Base-by-base conservation (phyloP, 2,113 vertebrate genomes). In the Anseranas semipalmata region DNA sequence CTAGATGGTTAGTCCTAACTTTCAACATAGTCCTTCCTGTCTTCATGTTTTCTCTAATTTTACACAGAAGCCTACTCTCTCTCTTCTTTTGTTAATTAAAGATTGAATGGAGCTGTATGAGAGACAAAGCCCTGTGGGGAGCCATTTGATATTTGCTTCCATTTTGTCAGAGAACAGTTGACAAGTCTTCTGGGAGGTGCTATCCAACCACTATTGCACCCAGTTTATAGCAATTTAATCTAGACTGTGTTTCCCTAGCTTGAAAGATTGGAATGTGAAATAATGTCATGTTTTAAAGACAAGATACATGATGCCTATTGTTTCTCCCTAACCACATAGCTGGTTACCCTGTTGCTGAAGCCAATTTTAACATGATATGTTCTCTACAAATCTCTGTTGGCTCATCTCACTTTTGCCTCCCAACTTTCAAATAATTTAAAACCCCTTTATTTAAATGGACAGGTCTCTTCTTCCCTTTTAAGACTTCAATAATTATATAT, bases 271-370 rank as follows among this genome's bases (percentile, higher is more conserved):
- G 82, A 75, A 89, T 53, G 73, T 79, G 66, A 79, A 93, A 78
- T 87, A 91, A 65, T 85, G 91, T 95, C 91, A 82, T 92, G 84
- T 94, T 93, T 94, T 87, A 75, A 82, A 94, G 70, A 76, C 79
- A 94, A 82, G 93, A 78, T 85, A 89, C 84, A 77, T 66, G 56
- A 85, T 79, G 53, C 66, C 53, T 85, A 20, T 53, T 94, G 15
- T 66, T 79, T 71, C 58, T 94, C 89, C 85, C 91, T 87, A 93
- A 68, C 62, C 84, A 65, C 70, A 39, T 52, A 63, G 56, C 33
- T 81, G 30, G 37, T 24, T 87, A 56, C 52, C 4, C 18, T 56
- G 65, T 25, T 89, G 43, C 60, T 87, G 77, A 81, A 91, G 45
- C 4, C 66, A 35, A 28, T 85, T 89, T 95, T 63, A 85, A 89